Evolutionary conservation across 2,888 invertebrate species (phyloP).

Genomic region (Drosophila niveifrons): DNA sequence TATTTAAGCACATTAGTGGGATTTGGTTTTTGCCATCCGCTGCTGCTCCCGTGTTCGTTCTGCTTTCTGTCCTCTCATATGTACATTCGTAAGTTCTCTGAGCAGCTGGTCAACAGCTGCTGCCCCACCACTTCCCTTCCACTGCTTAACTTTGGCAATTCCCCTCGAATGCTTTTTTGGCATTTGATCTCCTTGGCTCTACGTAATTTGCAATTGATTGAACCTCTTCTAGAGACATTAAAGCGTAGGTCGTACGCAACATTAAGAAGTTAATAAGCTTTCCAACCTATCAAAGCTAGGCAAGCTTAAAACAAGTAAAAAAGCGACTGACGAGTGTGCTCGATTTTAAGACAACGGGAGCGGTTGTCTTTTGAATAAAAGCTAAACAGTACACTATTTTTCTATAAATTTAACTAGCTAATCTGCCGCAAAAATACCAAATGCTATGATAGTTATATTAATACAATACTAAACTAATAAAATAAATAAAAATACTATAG

Average conservation of each 20-base stretch:
- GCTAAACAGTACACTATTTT: too few species aligned
- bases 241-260: neutral
- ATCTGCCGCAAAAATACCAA: too few species aligned
- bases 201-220: slow-evolving; percentile 60
- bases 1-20: slow-evolving; percentile 83
- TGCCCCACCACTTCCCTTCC: neutral
- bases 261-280: neutral
- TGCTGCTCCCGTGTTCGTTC: slow-evolving; percentile 20
- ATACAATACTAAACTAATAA: too few species aligned
- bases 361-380: too few species aligned
- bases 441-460: too few species aligned
- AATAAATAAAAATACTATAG: too few species aligned
- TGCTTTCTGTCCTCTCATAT: slow-evolving; percentile 14
- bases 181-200: slow-evolving; percentile 61
- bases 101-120: slow-evolving; percentile 59
- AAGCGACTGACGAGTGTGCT: too few species aligned
- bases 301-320: too few species aligned
- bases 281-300: neutral
- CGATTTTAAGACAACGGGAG: too few species aligned
- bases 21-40: slow-evolving; percentile 77
- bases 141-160: neutral
- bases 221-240: slow-evolving; percentile 22
- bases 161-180: slow-evolving; percentile 27
- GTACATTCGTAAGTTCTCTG: slow-evolving; percentile 17
- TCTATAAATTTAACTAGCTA: too few species aligned